A percentile compares a stretch with the other conserved stretches of the same genome.
Evolutionary conservation across 1,140 invertebrate species (phyloP).

Genomic region (Anadara kagoshimensis): DNA sequence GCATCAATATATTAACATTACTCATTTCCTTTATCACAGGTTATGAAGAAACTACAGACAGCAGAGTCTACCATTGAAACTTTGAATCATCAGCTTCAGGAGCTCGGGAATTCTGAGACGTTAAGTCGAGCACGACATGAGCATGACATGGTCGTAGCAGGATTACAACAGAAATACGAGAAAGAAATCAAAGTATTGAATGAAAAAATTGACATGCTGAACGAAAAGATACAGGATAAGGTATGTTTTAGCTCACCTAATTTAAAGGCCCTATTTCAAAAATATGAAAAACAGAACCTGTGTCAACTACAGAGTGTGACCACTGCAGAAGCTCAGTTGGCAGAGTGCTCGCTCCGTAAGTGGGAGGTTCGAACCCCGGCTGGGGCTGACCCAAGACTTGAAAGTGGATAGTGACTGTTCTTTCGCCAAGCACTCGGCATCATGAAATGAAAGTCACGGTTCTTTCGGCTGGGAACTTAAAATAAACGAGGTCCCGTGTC

Average conservation of each 20-base stretch:
- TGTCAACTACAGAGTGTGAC: too few relatives aligned
- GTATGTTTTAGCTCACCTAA: slow-evolving; percentile 31
- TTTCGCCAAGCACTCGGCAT: too few relatives aligned
- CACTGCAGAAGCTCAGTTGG: too few relatives aligned
- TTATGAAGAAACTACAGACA: slow-evolving; percentile 61
- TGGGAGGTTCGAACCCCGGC: too few relatives aligned
- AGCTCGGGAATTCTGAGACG: slow-evolving; percentile 65
- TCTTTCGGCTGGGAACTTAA: too few relatives aligned
- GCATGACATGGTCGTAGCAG: slow-evolving; percentile 62
- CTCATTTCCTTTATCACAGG: slow-evolving; percentile 42
- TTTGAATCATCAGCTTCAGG: slow-evolving; percentile 64
- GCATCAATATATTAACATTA: too few relatives aligned
- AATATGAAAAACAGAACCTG: not conserved
- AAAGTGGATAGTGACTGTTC: too few relatives aligned
- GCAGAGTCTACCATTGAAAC: slow-evolving; percentile 69
- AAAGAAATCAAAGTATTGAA: slow-evolving; percentile 62
- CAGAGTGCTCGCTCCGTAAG: too few relatives aligned
- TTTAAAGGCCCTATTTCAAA: not conserved
- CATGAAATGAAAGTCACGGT: too few relatives aligned
- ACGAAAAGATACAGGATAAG: slow-evolving; percentile 48
- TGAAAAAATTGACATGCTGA: slow-evolving; percentile 58
- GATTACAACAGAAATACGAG: slow-evolving; percentile 63
- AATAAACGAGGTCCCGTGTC: too few relatives aligned
- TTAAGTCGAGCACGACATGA: slow-evolving; percentile 61
- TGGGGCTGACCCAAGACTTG: too few relatives aligned